Conservation (phyloP, 2,888 invertebrate genomes). For the Ptychoptera albimana region DNA sequence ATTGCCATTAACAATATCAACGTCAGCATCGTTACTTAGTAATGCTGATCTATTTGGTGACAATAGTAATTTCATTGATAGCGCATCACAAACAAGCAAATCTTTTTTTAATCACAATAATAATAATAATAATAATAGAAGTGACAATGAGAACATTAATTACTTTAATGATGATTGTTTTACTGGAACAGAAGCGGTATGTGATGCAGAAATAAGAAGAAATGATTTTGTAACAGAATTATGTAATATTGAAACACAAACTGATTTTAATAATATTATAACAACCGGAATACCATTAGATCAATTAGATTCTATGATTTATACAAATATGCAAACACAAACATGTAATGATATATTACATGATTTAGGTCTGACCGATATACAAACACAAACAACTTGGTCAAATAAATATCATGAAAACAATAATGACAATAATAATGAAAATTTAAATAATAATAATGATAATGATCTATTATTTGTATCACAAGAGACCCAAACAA, state of each 20-base stretch:
- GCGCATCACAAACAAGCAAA: not conserved
- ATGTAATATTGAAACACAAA: slow-evolving; percentile 44
- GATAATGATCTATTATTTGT: slow-evolving; percentile 25
- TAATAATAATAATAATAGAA: no score
- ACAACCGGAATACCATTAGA: slow-evolving; percentile 9
- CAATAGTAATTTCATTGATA: not conserved
- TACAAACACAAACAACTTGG: slow-evolving; percentile 48
- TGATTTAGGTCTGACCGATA: slow-evolving; percentile 41
- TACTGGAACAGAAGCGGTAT: no score
- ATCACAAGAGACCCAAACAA: slow-evolving; percentile 43
- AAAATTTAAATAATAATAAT: slow-evolving; percentile 5
- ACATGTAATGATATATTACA: slow-evolving; percentile 38
- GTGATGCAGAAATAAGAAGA: not conserved
- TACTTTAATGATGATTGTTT: no score
- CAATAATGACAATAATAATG: no score
- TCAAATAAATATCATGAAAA: slow-evolving; percentile 15
- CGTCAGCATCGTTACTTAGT: no score
- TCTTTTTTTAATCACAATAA: not conserved
- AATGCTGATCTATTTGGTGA: not conserved
- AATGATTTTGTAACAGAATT: slow-evolving; percentile 15
- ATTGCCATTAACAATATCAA: not conserved
- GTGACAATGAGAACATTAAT: no score
- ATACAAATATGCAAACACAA: slow-evolving; percentile 34
- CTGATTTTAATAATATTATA: slow-evolving; percentile 28
- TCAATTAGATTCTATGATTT: slow-evolving; percentile 28